A percentile compares a stretch with the other conserved stretches of the same genome.
Evolutionary conservation across 2,888 invertebrate species (phyloP).

Genomic region (Lepidochitona cinerea): DNA sequence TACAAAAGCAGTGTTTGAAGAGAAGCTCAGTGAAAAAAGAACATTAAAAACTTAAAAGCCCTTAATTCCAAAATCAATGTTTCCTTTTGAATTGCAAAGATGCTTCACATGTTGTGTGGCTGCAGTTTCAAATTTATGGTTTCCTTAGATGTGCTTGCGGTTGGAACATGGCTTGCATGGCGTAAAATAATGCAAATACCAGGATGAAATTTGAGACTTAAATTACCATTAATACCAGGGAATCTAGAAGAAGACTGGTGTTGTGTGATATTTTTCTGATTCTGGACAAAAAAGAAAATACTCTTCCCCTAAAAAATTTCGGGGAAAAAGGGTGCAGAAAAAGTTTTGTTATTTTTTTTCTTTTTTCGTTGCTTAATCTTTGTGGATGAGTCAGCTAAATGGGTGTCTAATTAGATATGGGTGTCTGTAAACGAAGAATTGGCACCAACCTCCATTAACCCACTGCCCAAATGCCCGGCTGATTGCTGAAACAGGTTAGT

Average conservation of each 20-base stretch:
- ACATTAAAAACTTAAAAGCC: background rate
- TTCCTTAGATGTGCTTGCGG: no score
- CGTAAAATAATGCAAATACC: no score
- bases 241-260: no score
- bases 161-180: no score
- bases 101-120: background rate
- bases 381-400: conserved; percentile 1
- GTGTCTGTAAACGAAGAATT: background rate
- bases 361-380: background rate
- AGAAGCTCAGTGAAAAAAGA: background rate
- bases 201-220: no score
- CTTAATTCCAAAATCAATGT: conserved; percentile 4
- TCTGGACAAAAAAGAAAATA: no score
- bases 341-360: no score
- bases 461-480: background rate
- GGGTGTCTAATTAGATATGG: conserved; percentile 9
- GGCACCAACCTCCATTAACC: conserved; percentile 1
- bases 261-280: no score
- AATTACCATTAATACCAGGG: no score
- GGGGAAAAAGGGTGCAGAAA: no score
- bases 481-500: conserved; percentile 6
- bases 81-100: background rate
- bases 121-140: background rate
- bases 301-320: no score
- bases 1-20: no score